Percentiles rank a stretch among this genome's conserved stretches.
phyloP scores from a whole-genome alignment of 2,113 vertebrate species.

The Alosa alosa region DNA sequence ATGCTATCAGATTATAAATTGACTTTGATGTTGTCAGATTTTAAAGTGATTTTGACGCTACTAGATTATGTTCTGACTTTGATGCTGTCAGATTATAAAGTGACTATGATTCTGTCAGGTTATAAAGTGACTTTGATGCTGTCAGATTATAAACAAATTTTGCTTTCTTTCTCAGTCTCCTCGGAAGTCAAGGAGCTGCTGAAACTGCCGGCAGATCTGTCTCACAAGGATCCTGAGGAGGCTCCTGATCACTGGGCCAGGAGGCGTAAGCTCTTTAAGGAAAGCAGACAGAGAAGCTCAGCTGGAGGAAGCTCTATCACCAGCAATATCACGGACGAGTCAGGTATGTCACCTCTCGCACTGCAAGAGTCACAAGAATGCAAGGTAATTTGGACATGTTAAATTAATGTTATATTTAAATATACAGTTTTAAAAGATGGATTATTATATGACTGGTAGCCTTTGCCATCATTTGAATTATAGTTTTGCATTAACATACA shows the following conservation, averaged over 20 bases:
- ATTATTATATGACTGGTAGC: neutral
- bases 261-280: conserved; percentile 81
- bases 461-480: neutral
- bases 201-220: conserved; percentile 60
- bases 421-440: neutral
- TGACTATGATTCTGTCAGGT: too few relatives aligned
- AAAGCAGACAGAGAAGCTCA: conserved; percentile 80
- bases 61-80: too few relatives aligned
- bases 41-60: neutral
- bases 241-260: conserved; percentile 78
- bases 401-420: neutral
- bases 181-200: conserved; percentile 65
- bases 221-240: conserved; percentile 71
- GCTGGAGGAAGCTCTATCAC: conserved; percentile 77
- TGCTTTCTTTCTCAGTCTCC: conserved; percentile 42
- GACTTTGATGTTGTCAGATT: too few relatives aligned
- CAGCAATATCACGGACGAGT: conserved; percentile 84
- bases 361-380: neutral
- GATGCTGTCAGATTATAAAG: too few relatives aligned
- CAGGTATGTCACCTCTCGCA: conserved; percentile 58
- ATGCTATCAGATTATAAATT: too few relatives aligned
- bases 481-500: neutral
- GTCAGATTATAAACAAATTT: neutral
- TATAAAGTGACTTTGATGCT: too few relatives aligned
- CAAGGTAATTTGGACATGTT: neutral